Conservation (phyloP, 2,113 vertebrate species). For the Dolichotis patagonum region DNA sequence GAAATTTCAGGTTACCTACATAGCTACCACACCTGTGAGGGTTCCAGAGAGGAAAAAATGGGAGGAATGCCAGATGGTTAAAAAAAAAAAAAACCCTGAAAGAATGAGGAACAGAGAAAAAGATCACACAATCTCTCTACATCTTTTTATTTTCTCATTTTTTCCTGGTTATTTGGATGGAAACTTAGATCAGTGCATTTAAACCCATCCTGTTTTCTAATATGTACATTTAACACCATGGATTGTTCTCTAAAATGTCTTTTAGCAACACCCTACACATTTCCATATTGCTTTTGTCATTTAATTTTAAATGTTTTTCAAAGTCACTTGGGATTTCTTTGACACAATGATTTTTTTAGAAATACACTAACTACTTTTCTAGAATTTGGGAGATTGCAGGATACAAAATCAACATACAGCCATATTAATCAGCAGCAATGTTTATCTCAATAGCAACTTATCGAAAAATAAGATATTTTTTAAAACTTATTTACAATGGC, state of each 20-base stretch:
- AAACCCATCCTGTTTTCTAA: neutral
- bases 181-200: neutral
- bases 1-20: neutral
- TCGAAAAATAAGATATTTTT: neutral
- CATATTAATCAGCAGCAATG: neutral
- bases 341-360: neutral
- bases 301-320: neutral
- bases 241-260: neutral
- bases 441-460: neutral
- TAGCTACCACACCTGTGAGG: neutral
- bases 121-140: neutral
- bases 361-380: neutral
- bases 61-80: fast-evolving
- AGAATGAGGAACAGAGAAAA: neutral
- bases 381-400: neutral
- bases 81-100: neutral
- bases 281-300: neutral
- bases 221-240: neutral
- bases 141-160: neutral
- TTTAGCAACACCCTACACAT: neutral
- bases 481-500: neutral
- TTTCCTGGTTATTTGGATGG: neutral
- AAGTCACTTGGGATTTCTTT: neutral
- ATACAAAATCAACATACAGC: neutral
- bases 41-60: neutral